phyloP scores from a whole-genome alignment of 2,113 vertebrate species.

The Xyrauchen texanus region DNA sequence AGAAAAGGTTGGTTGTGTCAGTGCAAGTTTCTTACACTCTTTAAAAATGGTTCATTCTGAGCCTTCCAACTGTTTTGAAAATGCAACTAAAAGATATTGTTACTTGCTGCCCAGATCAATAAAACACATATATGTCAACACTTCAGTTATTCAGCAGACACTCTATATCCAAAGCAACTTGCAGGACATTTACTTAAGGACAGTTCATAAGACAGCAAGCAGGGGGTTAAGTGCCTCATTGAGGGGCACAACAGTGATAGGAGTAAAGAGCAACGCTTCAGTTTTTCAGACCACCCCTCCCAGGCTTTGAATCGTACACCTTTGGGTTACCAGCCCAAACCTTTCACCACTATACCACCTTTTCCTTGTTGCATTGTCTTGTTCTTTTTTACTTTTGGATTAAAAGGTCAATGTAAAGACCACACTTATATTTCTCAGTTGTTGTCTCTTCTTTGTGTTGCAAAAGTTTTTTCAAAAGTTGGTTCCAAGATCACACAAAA shows the following conservation, averaged over 20 bases:
- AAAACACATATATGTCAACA: slow-evolving; percentile 11
- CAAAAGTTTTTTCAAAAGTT: too few species aligned
- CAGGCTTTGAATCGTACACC: background rate
- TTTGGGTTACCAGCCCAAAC: background rate
- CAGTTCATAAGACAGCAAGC: background rate
- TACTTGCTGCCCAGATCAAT: slow-evolving; percentile 2
- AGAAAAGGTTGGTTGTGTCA: background rate
- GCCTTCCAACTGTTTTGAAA: background rate
- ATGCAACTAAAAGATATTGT: slow-evolving; percentile 7
- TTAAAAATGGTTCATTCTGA: background rate
- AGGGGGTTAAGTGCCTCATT: background rate
- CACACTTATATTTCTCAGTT: slow-evolving; percentile 1
- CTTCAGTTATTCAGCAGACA: background rate
- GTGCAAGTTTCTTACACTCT: slow-evolving; percentile 5
- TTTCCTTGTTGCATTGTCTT: background rate
- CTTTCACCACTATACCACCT: background rate
- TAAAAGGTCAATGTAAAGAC: slow-evolving; percentile 4
- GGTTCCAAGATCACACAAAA: slow-evolving; percentile 27
- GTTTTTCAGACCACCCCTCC: background rate
- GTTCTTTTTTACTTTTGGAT: background rate
- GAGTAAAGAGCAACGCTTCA: background rate
- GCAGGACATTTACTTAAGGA: background rate
- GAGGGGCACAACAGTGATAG: background rate
- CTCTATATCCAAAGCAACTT: background rate
- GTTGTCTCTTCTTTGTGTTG: slow-evolving; percentile 15